phyloP scores from a whole-genome alignment of 1,140 invertebrate species.

The Melitaea cinxia region DNA sequence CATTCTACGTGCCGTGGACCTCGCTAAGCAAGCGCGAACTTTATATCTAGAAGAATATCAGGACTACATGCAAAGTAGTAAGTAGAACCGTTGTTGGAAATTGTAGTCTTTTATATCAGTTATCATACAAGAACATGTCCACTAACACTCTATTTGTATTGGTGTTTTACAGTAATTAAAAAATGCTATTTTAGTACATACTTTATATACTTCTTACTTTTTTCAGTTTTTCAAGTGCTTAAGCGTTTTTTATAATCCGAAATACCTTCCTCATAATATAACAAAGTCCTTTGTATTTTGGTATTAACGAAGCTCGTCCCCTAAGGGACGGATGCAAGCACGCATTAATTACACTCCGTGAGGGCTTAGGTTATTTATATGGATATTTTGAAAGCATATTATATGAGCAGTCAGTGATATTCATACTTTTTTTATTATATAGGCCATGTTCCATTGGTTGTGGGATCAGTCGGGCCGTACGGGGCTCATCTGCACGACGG shows the following conservation, averaged over 20 bases:
- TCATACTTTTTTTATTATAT: conserved; percentile 30
- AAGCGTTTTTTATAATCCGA: background rate
- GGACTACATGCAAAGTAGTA: conserved; percentile 67
- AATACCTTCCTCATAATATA: conserved; percentile 15
- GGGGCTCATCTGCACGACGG: conserved; percentile 93
- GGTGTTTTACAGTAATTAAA: too few relatives aligned
- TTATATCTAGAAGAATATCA: conserved; percentile 83
- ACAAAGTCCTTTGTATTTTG: conserved; percentile 57
- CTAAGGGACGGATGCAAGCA: conserved; percentile 61
- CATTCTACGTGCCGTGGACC: conserved; percentile 86
- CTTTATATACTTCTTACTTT: background rate
- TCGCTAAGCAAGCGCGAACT: conserved; percentile 85
- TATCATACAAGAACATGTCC: too few relatives aligned
- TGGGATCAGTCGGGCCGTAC: conserved; percentile 95
- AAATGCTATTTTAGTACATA: too few relatives aligned
- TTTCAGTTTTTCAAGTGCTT: background rate
- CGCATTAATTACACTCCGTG: conserved; percentile 72
- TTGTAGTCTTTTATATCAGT: too few relatives aligned
- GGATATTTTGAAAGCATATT: conserved; percentile 21
- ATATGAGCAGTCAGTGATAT: conserved; percentile 3
- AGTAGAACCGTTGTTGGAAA: conserved; percentile 10
- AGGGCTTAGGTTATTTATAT: conserved; percentile 59
- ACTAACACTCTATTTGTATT: too few relatives aligned
- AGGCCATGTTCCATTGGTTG: conserved; percentile 83
- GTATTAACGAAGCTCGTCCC: conserved; percentile 55